These are phyloP conservation scores for Sinhomidia bicolor DNA, from an alignment of 2,888 invertebrate species.

Conservation along the genomic window DNA sequence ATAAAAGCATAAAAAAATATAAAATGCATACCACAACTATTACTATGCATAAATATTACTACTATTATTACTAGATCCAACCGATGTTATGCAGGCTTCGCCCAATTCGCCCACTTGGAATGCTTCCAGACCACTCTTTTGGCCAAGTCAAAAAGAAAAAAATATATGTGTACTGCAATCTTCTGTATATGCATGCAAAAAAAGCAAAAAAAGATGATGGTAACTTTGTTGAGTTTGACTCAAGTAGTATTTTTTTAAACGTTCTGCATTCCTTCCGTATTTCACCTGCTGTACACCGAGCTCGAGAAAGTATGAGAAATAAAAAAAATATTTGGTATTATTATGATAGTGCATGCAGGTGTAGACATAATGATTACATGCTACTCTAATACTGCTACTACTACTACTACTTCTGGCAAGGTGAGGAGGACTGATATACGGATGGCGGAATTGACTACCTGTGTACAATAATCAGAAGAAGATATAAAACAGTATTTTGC, in stretches of 20 bases:
- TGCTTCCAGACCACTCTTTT: conserved; percentile 55
- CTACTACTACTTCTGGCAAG: background rate
- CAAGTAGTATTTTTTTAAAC: background rate
- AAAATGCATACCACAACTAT: background rate
- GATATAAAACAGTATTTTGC: background rate
- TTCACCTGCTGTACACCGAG: conserved; percentile 5
- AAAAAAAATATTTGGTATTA: background rate
- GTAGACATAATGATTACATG: no score
- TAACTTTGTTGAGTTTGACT: background rate
- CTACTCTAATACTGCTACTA: no score
- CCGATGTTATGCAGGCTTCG: conserved; percentile 18
- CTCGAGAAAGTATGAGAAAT: conserved; percentile 1
- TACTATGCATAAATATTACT: no score
- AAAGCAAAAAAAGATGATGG: conserved; percentile 1
- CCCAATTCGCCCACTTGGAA: conserved; percentile 65
- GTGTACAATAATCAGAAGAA: background rate
- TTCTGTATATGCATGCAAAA: background rate
- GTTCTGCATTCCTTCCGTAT: conserved; percentile 65
- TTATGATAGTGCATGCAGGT: no score
- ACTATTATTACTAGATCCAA: no score
- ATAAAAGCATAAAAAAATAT: no score
- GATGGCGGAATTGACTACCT: conserved; percentile 7
- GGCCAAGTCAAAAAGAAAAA: background rate
- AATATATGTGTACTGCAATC: background rate
- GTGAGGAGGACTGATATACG: background rate